Conservation (phyloP, 2,113 vertebrate genomes). For the Taurulus bubalis region DNA sequence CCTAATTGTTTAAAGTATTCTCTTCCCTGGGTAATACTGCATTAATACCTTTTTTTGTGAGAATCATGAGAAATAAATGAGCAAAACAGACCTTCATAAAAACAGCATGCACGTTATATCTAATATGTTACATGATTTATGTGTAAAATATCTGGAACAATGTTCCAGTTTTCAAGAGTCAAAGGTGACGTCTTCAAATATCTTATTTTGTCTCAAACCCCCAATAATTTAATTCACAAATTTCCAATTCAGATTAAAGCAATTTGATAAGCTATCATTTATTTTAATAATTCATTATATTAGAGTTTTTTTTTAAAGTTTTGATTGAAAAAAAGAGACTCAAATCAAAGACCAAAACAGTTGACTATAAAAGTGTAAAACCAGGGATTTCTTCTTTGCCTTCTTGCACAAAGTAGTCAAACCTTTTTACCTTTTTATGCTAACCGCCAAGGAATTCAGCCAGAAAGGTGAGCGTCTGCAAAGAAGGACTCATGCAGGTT, state of each 20-base stretch:
- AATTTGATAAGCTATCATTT: background rate
- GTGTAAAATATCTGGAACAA: background rate
- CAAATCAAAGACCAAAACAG: no score
- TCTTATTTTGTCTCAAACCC: background rate
- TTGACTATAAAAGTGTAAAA: background rate
- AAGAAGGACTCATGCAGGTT: background rate
- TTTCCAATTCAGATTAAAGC: background rate
- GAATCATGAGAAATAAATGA: background rate
- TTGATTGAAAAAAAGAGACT: background rate
- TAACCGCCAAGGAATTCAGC: background rate
- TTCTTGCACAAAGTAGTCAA: background rate
- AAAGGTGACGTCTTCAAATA: background rate
- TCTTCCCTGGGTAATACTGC: background rate
- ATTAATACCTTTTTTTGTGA: background rate
- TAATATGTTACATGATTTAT: background rate
- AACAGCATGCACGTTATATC: background rate
- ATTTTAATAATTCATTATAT: background rate
- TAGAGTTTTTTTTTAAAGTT: background rate
- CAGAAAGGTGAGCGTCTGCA: background rate
- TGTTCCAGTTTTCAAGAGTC: background rate
- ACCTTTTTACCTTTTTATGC: background rate
- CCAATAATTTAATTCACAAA: background rate
- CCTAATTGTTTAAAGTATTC: background rate
- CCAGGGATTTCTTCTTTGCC: background rate
- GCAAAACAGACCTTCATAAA: background rate